Evolutionary conservation across 2,113 vertebrate genomes (phyloP).

Genomic region (Todiramphus chloris): DNA sequence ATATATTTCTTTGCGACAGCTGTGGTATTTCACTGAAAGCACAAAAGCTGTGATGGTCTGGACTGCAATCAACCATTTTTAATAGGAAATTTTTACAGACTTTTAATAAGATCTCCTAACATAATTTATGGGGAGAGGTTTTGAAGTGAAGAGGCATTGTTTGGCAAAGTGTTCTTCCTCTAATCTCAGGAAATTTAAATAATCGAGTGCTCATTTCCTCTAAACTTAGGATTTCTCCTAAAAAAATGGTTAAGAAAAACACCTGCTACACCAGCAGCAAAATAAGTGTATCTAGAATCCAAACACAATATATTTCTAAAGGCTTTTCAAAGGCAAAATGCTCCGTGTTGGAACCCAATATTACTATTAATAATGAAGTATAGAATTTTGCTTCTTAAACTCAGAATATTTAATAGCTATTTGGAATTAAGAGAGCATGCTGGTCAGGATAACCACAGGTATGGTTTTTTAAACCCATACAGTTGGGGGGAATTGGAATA

Average conservation of each 20-base stretch:
- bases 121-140: constrained; percentile 91
- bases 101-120: constrained; percentile 88
- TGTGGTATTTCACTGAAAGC: constrained; percentile 88
- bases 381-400: not conserved
- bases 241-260: constrained; percentile 78
- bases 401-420: not conserved
- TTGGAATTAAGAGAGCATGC: not conserved
- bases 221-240: constrained; percentile 73
- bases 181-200: constrained; percentile 89
- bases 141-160: constrained; percentile 94
- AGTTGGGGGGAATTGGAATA: not conserved
- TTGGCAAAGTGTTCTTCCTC: constrained; percentile 90
- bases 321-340: not conserved
- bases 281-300: not conserved
- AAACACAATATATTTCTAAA: constrained; percentile 5
- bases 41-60: constrained; percentile 83
- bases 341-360: not conserved
- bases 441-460: not conserved
- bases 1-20: constrained; percentile 89
- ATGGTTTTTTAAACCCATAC: not conserved
- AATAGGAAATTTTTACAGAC: constrained; percentile 86
- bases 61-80: constrained; percentile 88
- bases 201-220: constrained; percentile 81
- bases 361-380: not conserved
- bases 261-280: constrained; percentile 73